phyloP scores from a whole-genome alignment of 2,888 invertebrate genomes.

The Eulithis testata region DNA sequence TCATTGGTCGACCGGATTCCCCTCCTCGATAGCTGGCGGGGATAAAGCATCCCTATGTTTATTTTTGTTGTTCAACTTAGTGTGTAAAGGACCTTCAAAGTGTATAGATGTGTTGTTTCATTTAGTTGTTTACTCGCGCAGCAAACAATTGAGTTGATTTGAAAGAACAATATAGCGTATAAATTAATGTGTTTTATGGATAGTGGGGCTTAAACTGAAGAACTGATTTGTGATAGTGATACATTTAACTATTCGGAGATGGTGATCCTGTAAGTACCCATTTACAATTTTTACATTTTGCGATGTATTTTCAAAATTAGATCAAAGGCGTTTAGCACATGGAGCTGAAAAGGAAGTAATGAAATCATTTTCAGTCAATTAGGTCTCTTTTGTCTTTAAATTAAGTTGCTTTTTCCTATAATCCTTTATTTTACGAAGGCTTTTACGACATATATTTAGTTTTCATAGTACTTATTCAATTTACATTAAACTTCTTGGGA shows the following conservation, averaged over 20 bases:
- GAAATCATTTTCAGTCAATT: too few species aligned
- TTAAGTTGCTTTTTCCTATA: too few species aligned
- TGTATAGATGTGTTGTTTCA: constrained; percentile 55
- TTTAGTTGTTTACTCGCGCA: constrained; percentile 30
- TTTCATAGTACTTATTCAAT: too few species aligned
- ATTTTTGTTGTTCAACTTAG: constrained; percentile 80
- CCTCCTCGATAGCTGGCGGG: constrained; percentile 62
- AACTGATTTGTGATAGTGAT: constrained; percentile 59
- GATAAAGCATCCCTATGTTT: constrained; percentile 78
- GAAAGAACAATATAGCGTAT: constrained; percentile 34
- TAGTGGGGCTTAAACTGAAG: constrained; percentile 39
- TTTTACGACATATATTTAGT: too few species aligned
- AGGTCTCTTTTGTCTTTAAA: too few species aligned
- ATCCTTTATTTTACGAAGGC: too few species aligned
- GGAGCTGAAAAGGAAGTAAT: too few species aligned
- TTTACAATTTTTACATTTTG: constrained; percentile 8
- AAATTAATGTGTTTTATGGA: constrained; percentile 47
- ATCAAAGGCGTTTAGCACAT: too few species aligned
- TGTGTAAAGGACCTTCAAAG: constrained; percentile 73
- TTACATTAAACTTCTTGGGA: too few species aligned
- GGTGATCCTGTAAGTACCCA: constrained; percentile 83
- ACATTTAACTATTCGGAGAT: constrained; percentile 65
- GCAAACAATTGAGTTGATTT: constrained; percentile 39
- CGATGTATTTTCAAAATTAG: too few species aligned
- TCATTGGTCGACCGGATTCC: constrained; percentile 61